Conservation (phyloP, 2,797 vertebrate species). For the Sebastes alutus region DNA sequence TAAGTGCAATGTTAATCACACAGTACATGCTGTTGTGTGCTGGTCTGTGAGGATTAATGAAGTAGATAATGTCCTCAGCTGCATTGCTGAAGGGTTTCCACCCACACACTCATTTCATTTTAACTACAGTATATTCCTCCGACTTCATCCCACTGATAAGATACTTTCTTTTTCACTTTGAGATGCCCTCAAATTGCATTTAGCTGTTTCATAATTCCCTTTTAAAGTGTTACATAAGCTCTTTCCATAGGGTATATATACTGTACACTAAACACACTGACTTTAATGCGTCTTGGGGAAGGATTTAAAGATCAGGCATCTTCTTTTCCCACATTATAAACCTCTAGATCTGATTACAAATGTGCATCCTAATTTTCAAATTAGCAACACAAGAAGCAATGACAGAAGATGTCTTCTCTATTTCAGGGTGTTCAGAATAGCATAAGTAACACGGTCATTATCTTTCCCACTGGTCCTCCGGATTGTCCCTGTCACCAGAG, state of each 20-base stretch:
- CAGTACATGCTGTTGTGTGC: conserved; percentile 16
- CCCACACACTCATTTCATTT: conserved; percentile 59
- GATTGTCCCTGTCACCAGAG: conserved; percentile 4
- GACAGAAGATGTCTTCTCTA: neutral
- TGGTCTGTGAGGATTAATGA: conserved; percentile 60
- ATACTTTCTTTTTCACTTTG: conserved; percentile 57
- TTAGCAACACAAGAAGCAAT: neutral
- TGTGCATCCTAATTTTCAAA: conserved; percentile 19
- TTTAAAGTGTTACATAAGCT: conserved; percentile 41
- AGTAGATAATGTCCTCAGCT: conserved; percentile 45
- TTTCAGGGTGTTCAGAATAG: conserved; percentile 31
- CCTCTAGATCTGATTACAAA: conserved; percentile 45
- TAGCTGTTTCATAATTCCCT: conserved; percentile 50
- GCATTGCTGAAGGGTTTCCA: conserved; percentile 56
- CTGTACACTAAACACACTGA: conserved; percentile 14
- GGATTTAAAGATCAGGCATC: conserved; percentile 19
- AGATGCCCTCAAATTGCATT: conserved; percentile 58
- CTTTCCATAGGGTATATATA: conserved; percentile 32
- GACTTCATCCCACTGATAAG: conserved; percentile 61
- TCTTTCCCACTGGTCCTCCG: conserved; percentile 1
- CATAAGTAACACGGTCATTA: conserved; percentile 16
- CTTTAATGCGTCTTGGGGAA: conserved; percentile 17
- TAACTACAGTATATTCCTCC: conserved; percentile 49
- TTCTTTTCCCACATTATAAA: conserved; percentile 17
- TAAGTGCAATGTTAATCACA: conserved; percentile 24